Percentiles rank a stretch among this genome's conserved stretches.
Evolutionary conservation across 2,797 vertebrate species (phyloP).

Genomic region (Chanos chanos): DNA sequence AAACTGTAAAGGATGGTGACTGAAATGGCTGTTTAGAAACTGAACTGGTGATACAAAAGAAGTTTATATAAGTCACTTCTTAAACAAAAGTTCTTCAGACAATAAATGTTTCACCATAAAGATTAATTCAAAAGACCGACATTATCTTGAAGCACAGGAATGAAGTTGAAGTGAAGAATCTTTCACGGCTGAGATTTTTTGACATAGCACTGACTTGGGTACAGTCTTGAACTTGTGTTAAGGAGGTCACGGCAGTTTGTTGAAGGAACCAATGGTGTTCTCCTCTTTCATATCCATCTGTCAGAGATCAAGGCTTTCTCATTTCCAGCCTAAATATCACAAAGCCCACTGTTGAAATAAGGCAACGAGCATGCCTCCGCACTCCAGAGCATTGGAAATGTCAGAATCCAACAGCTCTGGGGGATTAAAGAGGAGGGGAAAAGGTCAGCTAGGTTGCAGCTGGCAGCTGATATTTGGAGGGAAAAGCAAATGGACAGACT

Average conservation of each 20-base stretch:
- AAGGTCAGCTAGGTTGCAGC: constrained; percentile 48
- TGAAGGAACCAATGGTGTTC: constrained; percentile 28
- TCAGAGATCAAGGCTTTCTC: constrained; percentile 40
- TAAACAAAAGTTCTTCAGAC: no score
- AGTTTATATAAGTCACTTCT: no score
- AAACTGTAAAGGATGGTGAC: no score
- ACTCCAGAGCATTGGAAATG: constrained; percentile 36
- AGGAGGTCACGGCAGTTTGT: constrained; percentile 17
- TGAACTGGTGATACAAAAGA: no score
- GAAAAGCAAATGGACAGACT: constrained; percentile 20
- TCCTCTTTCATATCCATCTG: constrained; percentile 40
- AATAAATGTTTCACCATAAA: no score
- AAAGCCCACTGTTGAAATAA: constrained; percentile 34
- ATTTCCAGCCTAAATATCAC: constrained; percentile 49
- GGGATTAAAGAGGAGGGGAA: constrained; percentile 33
- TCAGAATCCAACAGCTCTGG: constrained; percentile 32
- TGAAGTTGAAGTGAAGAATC: no score
- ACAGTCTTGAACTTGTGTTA: constrained; percentile 29
- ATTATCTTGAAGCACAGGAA: no score
- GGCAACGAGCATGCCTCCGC: constrained; percentile 19
- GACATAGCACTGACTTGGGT: constrained; percentile 13
- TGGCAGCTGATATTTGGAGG: constrained; percentile 43
- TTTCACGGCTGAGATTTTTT: no score
- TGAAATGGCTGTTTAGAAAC: not conserved
- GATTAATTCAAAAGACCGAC: no score